Base-by-base conservation (phyloP, 2,888 invertebrate genomes). In the Phlogophora meticulosa region DNA sequence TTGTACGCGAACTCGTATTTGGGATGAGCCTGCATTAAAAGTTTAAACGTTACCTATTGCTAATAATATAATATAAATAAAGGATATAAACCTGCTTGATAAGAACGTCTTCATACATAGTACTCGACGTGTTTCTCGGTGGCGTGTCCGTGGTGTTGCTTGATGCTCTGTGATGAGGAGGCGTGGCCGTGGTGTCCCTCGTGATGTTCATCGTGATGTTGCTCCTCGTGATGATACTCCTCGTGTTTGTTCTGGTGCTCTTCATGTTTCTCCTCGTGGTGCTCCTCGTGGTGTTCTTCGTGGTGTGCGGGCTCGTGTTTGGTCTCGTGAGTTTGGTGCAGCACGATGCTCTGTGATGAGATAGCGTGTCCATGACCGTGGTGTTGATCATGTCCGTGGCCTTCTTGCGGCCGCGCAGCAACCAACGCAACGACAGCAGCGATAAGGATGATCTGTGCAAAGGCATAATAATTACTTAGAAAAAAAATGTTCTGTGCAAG, bases 1-100 rank as follows among this genome's bases (percentile, higher is more conserved):
- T 93, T 90, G 83, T 95, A 95, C 76, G 92, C 91, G 84, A 92
- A 94, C 84, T 92, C 90, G 85, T 95, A 94, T 85, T 93, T 93
- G 28, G 94, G 93, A 70, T 93, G 92, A 34, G 93, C 71, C 88
- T 88, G 64, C 7, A 66, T 55, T 4, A 65, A 63, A 38, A 9
- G 4, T 24, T 15, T 24, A n/a, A n/a, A n/a, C n/a, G n/a, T n/a
- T n/a, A n/a, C n/a, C n/a, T 13, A 4, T 13, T 0, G 20, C 7
- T n/a, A 10, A 0, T n/a, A n/a, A n/a, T n/a, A n/a, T n/a, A n/a
- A n/a, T n/a, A n/a, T n/a, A n/a, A 24, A n/a, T 9, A 32, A 0
- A n/a, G n/a, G n/a, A 4, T 24, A n/a, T 10, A n/a, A n/a, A n/a
- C n/a, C n/a, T n/a, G n/a, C n/a, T 10, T 0, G 5, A 4, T 10